Evolutionary conservation across 1,140 invertebrate species (phyloP), one percentile per base, ranked within the genome.

Genomic region (Conopomorpha cramerella): DNA sequence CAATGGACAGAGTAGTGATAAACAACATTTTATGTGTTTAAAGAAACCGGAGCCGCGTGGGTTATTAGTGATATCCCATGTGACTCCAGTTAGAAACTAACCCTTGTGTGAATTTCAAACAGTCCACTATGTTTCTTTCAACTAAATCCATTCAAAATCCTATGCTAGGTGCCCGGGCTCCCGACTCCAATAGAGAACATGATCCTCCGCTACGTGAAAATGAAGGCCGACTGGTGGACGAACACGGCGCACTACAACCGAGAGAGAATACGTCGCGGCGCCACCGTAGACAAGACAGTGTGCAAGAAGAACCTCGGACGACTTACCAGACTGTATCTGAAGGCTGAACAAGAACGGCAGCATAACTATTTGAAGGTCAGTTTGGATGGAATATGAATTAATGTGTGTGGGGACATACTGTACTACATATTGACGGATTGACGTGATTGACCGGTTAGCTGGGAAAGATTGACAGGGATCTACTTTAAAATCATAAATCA

Each of bases 191-290:
- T 99, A 55, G 98, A 99, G 78, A 99, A 99, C 73, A 99, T 99
- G 97, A 99, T 99, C 50, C 83, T 99, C 12, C 85, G 98, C 27
- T 99, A 99, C 72, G 97, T 99, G 0, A 99, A 99, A 73, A 99
- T 99, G 88, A 99, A 99, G 70, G 97, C 98, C 0, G 98, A 99
- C 76, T 99, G 98, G 98, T 99, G 98, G 98, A 99, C 98, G 0
- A 99, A 99, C 72, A 99, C 98, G 0, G 97, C 97, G 1, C 98
- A 99, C 79, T 99, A 99, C 70, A 99, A 99, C 79, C 84, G 98
- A 15, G 98, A 99, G 76, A 82, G 98, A 49, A 96, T 97, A 27
- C 82, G 93, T 1, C 84, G 93, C 39, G 93, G 93, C 23, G 93
- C 93, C 11, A 96, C 93, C 1, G 96, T 99, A 12, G 97, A 99